Conservation (phyloP, 37 sponge, comb jelly and placozoan genomes). For the Halichondria panicea region DNA sequence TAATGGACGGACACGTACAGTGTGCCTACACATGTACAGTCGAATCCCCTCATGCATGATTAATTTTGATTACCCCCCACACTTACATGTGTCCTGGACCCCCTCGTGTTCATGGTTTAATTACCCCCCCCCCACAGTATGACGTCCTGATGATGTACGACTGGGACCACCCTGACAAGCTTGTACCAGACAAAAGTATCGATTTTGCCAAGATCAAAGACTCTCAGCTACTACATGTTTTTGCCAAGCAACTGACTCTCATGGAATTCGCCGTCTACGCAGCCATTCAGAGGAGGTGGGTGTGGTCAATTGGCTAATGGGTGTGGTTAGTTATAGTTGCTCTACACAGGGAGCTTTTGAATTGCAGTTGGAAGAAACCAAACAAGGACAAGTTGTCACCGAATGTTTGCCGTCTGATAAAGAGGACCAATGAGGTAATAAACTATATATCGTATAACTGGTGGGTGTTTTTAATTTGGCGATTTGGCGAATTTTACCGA, state of each 20-base stretch:
- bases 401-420: conserved; percentile 67
- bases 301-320: background rate
- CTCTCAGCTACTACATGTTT: background rate
- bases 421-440: conserved; percentile 65
- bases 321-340: background rate
- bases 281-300: conserved; percentile 56
- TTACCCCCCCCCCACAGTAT: conserved; percentile 12
- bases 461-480: no score
- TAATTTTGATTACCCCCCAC: background rate
- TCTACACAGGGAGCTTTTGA: conserved; percentile 58
- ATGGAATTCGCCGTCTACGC: conserved; percentile 71
- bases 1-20: background rate
- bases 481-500: no score
- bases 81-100: background rate
- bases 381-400: conserved; percentile 60
- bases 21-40: background rate
- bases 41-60: background rate
- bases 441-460: no score
- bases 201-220: conserved; percentile 52
- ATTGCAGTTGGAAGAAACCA: conserved; percentile 69
- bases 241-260: conserved; percentile 78
- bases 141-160: conserved; percentile 14
- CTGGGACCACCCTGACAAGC: conserved; percentile 52
- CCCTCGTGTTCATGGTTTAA: background rate
- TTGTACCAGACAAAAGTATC: conserved; percentile 20